These are phyloP conservation scores for Cryptoprocta ferox DNA, from an alignment of 2,797 vertebrate genomes.

Conservation along the genomic window DNA sequence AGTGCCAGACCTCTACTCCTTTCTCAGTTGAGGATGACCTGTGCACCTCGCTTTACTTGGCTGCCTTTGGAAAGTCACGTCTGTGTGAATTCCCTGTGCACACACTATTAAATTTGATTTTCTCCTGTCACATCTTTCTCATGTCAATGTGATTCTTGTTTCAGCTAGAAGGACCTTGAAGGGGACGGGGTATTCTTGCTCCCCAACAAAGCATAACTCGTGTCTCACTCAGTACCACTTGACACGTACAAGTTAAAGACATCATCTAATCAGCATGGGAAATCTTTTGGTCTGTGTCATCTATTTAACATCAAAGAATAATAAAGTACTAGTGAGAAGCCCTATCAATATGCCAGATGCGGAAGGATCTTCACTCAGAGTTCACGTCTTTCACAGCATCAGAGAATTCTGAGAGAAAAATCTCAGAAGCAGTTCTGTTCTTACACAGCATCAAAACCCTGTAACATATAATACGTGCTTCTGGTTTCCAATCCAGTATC, in stretches of 20 bases:
- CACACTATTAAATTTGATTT: background rate
- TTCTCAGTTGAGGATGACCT: background rate
- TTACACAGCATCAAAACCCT: background rate
- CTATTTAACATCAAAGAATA: background rate
- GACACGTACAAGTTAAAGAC: background rate
- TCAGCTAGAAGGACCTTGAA: background rate
- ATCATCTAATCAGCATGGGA: background rate
- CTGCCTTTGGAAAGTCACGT: background rate
- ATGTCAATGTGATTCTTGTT: background rate
- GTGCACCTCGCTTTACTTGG: background rate
- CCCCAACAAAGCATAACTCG: background rate
- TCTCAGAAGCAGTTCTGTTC: background rate
- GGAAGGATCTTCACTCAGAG: background rate
- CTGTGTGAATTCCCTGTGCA: background rate
- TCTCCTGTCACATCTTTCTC: background rate
- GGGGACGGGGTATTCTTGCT: background rate
- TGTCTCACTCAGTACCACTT: background rate
- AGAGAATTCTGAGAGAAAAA: background rate
- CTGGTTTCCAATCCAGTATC: background rate
- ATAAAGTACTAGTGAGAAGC: background rate
- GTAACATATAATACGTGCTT: background rate
- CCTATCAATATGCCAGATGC: no score
- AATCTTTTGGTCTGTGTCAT: background rate
- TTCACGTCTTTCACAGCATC: background rate
- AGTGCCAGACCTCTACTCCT: background rate